phyloP scores from a whole-genome alignment of 2,888 invertebrate species.

The Autographa pulchrina region DNA sequence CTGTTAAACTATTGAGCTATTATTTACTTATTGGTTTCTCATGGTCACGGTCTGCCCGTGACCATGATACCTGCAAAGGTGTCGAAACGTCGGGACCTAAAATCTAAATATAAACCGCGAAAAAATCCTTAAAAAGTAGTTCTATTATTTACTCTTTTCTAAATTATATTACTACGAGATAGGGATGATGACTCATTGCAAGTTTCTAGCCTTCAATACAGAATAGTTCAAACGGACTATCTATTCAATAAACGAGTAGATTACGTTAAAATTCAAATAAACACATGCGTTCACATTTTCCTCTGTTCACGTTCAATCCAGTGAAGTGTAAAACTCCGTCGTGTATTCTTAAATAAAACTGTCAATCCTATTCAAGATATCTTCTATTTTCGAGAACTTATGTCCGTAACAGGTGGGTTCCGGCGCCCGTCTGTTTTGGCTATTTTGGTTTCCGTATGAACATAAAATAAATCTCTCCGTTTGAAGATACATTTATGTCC shows the following conservation, averaged over 20 bases:
- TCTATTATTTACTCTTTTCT: no score
- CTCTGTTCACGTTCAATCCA: conserved; percentile 19
- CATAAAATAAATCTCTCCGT: conserved; percentile 78
- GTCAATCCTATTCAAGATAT: conserved; percentile 75
- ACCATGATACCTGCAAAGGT: no score
- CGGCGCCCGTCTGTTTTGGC: conserved; percentile 64
- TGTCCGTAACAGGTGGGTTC: conserved; percentile 79
- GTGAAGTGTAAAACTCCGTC: conserved; percentile 51
- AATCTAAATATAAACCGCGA: no score
- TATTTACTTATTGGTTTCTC: no score
- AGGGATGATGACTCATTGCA: no score
- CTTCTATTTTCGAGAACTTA: conserved; percentile 78
- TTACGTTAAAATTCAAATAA: not conserved
- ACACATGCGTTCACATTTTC: conserved; percentile 24
- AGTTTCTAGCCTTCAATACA: no score
- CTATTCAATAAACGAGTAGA: not conserved
- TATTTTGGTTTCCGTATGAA: conserved; percentile 60
- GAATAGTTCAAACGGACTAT: no score
- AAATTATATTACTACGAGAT: no score
- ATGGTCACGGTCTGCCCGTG: no score
- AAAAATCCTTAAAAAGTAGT: no score
- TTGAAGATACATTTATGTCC: conserved; percentile 77
- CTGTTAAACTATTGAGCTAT: no score
- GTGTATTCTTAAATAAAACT: conserved; percentile 73
- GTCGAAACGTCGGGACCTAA: no score